Evolutionary conservation across 2,113 vertebrate species (phyloP), one percentile per base, ranked within the genome.

Genomic region (Chionodraco myersi): DNA sequence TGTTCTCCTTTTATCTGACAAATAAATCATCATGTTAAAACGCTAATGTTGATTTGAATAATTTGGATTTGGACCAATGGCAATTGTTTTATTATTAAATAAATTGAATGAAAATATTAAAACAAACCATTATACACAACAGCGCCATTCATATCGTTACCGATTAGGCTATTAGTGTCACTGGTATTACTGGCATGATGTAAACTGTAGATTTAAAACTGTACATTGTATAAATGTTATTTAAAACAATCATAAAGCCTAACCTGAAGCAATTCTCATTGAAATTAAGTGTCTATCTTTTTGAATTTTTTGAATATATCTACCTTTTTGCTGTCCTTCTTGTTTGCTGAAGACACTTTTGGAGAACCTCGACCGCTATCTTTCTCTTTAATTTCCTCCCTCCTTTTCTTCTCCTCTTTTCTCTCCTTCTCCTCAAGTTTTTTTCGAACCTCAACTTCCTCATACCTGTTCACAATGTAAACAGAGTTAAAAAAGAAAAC

Each of bases 381-480:
- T 72, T 95, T 96, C 70, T 92, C 95, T 58, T 77, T 91, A 44
- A 92, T 93, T 73, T 96, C 95, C 79, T 96, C 96, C 82, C 80
- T 96, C 83, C 86, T 95, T 84, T 96, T 96, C 67, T 95, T 95
- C 77, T 98, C 96, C 80, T 98, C 96, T 75, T 92, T 93, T 74
- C 93, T 95, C 66, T 99, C 98, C 71, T 94, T 96, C 88, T 99
- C 98, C 89, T 99, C 98, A 45, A 99, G 96, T 73, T 94, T 96
- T 88, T 97, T 98, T n/a, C 97, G 93, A 77, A 99, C 97, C 91
- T 99, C 97, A 36, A 96, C 95, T 93, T 99, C 98, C 84, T 99
- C 98, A 10, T 99, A 99, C 94, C 98, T 99, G 60, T 82, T 79
- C 5, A 30, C 85, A 74, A 71, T 5, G 23, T n/a, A 57, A 60